Conservation (phyloP, 1,140 invertebrate species). For the Aporrectodea caliginosa region DNA sequence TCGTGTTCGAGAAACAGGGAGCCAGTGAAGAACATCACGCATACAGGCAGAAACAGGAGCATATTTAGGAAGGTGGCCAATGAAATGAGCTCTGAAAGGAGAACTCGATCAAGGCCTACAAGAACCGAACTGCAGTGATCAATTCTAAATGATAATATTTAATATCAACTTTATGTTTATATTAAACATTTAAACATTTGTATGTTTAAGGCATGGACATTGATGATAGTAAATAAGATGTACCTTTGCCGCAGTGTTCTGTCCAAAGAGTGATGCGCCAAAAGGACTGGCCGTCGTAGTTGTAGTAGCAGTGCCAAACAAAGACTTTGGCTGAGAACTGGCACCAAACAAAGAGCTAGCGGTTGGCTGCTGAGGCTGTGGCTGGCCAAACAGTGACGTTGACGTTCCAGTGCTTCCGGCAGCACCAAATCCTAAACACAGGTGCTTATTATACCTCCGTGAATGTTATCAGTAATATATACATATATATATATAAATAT, state of each 20-base stretch:
- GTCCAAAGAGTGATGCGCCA: conserved; percentile 38
- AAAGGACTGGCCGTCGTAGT: conserved; percentile 39
- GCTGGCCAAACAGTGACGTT: conserved; percentile 10
- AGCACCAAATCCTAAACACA: conserved; percentile 20
- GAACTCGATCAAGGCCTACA: no score
- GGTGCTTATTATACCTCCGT: conserved; percentile 14
- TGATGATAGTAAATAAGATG: no score
- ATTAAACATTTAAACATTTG: no score
- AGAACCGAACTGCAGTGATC: no score
- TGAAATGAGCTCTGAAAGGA: no score
- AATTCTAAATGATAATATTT: no score
- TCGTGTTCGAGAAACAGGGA: no score
- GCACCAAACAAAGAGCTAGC: conserved; percentile 37
- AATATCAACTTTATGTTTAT: no score
- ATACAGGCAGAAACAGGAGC: no score
- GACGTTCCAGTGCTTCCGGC: conserved; percentile 9
- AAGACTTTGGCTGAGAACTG: conserved; percentile 22
- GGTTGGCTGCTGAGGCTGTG: conserved; percentile 8
- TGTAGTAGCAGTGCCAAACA: conserved; percentile 36
- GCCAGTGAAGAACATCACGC: no score
- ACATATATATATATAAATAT: conserved; percentile 8
- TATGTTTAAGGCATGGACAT: no score
- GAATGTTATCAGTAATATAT: conserved; percentile 5
- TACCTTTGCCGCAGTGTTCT: conserved; percentile 3
- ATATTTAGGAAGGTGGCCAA: no score